A percentile compares a stretch with the other conserved stretches of the same genome.
phyloP scores from a whole-genome alignment of 2,888 invertebrate species.

The Trichogramma dendrolimi region DNA sequence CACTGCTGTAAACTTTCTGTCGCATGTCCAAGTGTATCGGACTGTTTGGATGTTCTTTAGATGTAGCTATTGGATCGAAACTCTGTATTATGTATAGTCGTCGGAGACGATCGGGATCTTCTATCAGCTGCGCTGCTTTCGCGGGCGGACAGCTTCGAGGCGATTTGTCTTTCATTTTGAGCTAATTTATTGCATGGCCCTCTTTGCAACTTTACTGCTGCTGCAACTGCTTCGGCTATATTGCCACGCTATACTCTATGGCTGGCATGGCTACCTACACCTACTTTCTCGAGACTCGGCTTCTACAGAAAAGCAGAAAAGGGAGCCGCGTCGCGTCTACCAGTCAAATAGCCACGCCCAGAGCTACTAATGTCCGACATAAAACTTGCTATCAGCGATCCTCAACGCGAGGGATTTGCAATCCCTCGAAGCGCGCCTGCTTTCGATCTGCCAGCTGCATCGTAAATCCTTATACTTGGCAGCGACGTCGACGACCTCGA shows the following conservation, averaged over 20 bases:
- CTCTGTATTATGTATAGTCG: no score
- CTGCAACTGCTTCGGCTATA: background rate
- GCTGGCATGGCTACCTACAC: slow-evolving; percentile 25
- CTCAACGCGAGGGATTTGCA: slow-evolving; percentile 52
- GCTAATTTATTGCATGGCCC: slow-evolving; percentile 51
- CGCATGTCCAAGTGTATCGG: no score
- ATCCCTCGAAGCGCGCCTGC: slow-evolving; percentile 52
- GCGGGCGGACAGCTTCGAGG: slow-evolving; percentile 52
- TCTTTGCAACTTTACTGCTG: slow-evolving; percentile 39
- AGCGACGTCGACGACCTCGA: slow-evolving; percentile 49
- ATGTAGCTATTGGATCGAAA: no score
- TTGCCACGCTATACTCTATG: slow-evolving; percentile 34
- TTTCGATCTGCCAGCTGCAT: slow-evolving; percentile 46
- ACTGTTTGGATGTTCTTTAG: no score
- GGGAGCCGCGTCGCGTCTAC: no score
- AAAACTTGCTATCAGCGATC: slow-evolving; percentile 54
- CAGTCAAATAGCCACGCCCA: slow-evolving; percentile 49
- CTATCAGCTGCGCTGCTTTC: slow-evolving; percentile 49
- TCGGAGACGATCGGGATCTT: no score
- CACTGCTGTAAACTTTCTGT: no score
- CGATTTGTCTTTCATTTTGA: slow-evolving; percentile 54
- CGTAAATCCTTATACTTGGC: slow-evolving; percentile 50
- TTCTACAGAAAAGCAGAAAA: no score
- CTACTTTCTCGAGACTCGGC: background rate
- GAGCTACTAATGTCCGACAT: slow-evolving; percentile 53